Base-by-base conservation (phyloP, 2,113 vertebrate genomes). In the Argyrosomus japonicus region DNA sequence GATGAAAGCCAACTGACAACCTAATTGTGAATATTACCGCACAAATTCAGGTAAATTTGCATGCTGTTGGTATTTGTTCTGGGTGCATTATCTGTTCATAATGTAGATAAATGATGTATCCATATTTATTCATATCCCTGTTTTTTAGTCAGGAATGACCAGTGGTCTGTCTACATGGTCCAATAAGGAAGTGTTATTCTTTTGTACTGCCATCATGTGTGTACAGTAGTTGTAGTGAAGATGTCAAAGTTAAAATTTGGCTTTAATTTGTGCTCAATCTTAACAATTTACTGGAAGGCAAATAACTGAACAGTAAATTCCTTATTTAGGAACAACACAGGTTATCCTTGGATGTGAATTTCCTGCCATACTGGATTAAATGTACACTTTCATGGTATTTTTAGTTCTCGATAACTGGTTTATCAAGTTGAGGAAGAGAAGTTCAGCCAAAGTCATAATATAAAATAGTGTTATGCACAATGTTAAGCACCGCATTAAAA, bases 231-330 rank as follows among this genome's bases (percentile, higher is more conserved):
- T 64, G 3, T 12, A 53, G 36, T 21, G 40, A 65, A 47, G 19
- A 81, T 43, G 21, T 45, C 36, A 73, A 48, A 7, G 21, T 56
- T 57, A 57, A 27, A 32, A 18, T 58, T 68, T 58, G 12, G 17
- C n/a, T 60, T 27, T 10, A 32, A 36, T 23, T 23, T n/a, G 6
- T 23, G 50, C 36, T 76, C 8, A 13, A 40, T 0, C 11, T 23
- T 1, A 72, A 27, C 58, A 62, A 29, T 4, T 76, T 68, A 81
- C 60, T 32, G 58, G 25, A 65, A 36, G 45, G 48, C 2, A 63
- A 53, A 60, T 10, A 8, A 57, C 43, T 27, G 67, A 0, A 27
- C 25, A 45, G 25, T 61, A 7, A 53, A 17, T 75, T 15, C n/a
- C 50, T 79, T 17, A 45, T 69, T 51, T 10, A 13, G 40, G 14